These are phyloP conservation scores for Hirtodrosophila histrioides DNA, from an alignment of 2,888 invertebrate species.

Conservation along the genomic window DNA sequence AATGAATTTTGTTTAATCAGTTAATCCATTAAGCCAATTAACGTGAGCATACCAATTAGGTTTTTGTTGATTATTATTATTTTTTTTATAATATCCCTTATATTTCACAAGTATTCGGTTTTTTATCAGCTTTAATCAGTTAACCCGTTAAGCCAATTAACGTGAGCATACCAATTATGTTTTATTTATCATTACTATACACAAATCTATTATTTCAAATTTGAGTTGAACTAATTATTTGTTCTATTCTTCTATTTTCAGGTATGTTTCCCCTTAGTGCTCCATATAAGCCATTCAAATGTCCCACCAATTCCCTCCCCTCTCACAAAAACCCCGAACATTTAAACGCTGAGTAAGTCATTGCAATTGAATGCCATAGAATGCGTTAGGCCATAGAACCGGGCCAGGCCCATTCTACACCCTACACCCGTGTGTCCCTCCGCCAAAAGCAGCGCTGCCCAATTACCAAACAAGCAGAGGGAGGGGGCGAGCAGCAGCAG, in stretches of 20 bases:
- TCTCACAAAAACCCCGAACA: neutral
- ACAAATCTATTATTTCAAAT: neutral
- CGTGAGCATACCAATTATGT: too few relatives aligned
- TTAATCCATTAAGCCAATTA: too few relatives aligned
- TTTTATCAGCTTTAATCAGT: too few relatives aligned
- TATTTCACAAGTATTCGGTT: too few relatives aligned
- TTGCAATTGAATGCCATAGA: constrained; percentile 39
- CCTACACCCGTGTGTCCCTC: neutral
- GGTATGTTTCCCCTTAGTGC: constrained; percentile 44
- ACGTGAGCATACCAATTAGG: too few relatives aligned
- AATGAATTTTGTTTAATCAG: too few relatives aligned
- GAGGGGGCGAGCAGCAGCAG: neutral
- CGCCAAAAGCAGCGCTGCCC: constrained; percentile 43
- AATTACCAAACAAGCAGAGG: constrained; percentile 58
- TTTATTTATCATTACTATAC: too few relatives aligned
- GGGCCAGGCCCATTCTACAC: constrained; percentile 16
- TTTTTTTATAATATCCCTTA: too few relatives aligned
- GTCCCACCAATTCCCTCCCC: neutral
- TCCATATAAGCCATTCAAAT: neutral
- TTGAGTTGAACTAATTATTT: constrained; percentile 27
- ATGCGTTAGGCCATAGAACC: constrained; percentile 22
- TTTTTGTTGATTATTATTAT: too few relatives aligned
- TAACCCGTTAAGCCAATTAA: too few relatives aligned
- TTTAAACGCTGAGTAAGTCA: constrained; percentile 63
- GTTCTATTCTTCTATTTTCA: constrained; percentile 31